A percentile compares a stretch with the other conserved stretches of the same genome.
phyloP scores from a whole-genome alignment of 2,113 vertebrate species.

The Brachypodius melanocephalos region DNA sequence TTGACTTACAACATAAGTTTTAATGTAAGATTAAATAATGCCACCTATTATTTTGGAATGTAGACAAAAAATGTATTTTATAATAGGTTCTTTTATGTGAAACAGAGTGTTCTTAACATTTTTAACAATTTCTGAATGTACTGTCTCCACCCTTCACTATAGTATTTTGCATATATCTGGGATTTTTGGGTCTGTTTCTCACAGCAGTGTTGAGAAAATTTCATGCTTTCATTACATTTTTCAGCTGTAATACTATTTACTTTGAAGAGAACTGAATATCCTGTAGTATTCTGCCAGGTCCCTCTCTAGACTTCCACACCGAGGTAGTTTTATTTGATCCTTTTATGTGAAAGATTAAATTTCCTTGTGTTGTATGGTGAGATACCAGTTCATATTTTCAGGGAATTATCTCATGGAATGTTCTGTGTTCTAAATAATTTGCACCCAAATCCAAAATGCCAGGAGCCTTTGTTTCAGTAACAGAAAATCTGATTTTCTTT shows the following conservation, averaged over 20 bases:
- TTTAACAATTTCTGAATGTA: background rate
- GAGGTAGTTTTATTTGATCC: slow-evolving; percentile 56
- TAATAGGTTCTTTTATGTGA: background rate
- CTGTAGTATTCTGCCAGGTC: slow-evolving; percentile 10
- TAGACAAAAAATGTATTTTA: background rate
- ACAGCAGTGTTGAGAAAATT: slow-evolving; percentile 48
- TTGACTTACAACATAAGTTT: background rate
- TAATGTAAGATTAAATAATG: background rate
- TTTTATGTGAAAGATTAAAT: slow-evolving; percentile 50
- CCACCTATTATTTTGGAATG: background rate
- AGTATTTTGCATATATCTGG: slow-evolving; percentile 1
- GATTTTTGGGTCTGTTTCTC: slow-evolving; percentile 32
- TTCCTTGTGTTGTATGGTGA: background rate
- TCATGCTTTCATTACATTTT: slow-evolving; percentile 54
- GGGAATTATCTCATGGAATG: background rate
- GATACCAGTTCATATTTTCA: slow-evolving; percentile 23
- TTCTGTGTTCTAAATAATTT: background rate
- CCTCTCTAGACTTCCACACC: slow-evolving; percentile 12
- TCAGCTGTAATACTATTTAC: slow-evolving; percentile 49
- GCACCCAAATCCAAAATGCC: background rate
- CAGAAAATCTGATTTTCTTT: slow-evolving; percentile 35
- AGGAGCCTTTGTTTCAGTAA: slow-evolving; percentile 42
- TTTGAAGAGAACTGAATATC: slow-evolving; percentile 42
- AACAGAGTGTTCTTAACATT: background rate
- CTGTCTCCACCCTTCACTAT: background rate